Percentiles rank a stretch among this genome's conserved stretches.
Conservation (phyloP, 2,888 invertebrate species). For the Tiliacea citrago region DNA sequence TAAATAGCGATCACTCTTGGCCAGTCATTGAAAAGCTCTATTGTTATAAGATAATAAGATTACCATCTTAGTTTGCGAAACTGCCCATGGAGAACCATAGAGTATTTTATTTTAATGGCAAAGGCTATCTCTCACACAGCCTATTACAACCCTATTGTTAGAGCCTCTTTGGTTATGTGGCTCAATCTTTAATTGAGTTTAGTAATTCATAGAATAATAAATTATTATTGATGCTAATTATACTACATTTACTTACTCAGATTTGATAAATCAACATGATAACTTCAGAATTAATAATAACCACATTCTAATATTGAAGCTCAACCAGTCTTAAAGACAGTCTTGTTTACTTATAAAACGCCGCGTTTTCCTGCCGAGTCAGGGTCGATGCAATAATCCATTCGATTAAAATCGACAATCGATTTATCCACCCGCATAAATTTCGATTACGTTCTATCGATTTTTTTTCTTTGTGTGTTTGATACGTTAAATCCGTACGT, state of each 20-base stretch:
- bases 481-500: neutral
- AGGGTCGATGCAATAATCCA: slow-evolving; percentile 35
- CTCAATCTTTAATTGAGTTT: slow-evolving; percentile 17
- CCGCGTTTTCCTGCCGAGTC: slow-evolving; percentile 30
- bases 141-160: slow-evolving; percentile 40
- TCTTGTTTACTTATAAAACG: slow-evolving; percentile 42
- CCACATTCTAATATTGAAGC: neutral
- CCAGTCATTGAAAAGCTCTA: slow-evolving; percentile 51
- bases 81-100: slow-evolving; percentile 42
- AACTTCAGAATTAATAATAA: neutral
- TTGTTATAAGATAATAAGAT: slow-evolving; percentile 58
- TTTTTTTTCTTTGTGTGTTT: slow-evolving; percentile 1
- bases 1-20: slow-evolving; percentile 61
- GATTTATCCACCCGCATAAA: slow-evolving; percentile 56
- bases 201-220: neutral
- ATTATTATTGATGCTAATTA: neutral
- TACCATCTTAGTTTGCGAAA: slow-evolving; percentile 57
- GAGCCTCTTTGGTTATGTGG: slow-evolving; percentile 23
- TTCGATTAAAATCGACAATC: slow-evolving; percentile 40
- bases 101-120: slow-evolving; percentile 28
- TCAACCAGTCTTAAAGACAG: neutral
- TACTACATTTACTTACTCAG: neutral
- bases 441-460: slow-evolving; percentile 23
- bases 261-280: neutral
- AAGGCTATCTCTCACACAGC: slow-evolving; percentile 33